A percentile compares a stretch with the other conserved stretches of the same genome.
Conservation (phyloP, 2,113 vertebrate genomes). For the Rhegmatorhina hoffmannsi region DNA sequence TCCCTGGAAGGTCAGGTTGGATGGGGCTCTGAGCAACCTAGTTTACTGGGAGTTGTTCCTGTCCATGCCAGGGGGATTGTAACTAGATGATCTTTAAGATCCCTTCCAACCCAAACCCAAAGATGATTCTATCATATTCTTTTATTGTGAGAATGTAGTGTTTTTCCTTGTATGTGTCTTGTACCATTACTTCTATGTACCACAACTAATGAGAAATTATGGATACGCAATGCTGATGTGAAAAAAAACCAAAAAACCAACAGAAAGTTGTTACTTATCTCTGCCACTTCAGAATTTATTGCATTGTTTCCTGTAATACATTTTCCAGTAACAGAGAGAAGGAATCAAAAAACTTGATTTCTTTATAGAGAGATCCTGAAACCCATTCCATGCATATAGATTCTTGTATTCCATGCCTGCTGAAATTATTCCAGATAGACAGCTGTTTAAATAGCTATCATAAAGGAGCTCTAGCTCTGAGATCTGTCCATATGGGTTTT, state of each 20-base stretch:
- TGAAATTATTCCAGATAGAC: neutral
- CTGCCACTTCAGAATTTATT: neutral
- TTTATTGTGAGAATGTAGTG: neutral
- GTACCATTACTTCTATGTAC: neutral
- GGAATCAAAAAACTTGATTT: neutral
- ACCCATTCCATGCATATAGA: neutral
- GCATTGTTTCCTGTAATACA: neutral
- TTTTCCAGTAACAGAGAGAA: neutral
- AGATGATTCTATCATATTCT: neutral
- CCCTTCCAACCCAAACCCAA: neutral
- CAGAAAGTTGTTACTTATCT: neutral
- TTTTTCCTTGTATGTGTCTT: neutral
- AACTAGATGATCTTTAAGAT: neutral
- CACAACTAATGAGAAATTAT: neutral
- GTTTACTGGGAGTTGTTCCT: neutral
- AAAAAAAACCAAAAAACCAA: too few relatives aligned
- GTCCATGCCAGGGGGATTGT: too few relatives aligned
- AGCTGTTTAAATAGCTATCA: neutral
- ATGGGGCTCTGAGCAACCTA: fast-evolving
- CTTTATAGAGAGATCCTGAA: neutral
- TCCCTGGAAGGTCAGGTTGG: too few relatives aligned
- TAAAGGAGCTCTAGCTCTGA: neutral
- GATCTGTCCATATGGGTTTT: neutral
- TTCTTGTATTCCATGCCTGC: neutral
- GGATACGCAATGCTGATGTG: neutral